phyloP scores from a whole-genome alignment of 1,140 invertebrate genomes.

The Thaumetopoea pityocampa region DNA sequence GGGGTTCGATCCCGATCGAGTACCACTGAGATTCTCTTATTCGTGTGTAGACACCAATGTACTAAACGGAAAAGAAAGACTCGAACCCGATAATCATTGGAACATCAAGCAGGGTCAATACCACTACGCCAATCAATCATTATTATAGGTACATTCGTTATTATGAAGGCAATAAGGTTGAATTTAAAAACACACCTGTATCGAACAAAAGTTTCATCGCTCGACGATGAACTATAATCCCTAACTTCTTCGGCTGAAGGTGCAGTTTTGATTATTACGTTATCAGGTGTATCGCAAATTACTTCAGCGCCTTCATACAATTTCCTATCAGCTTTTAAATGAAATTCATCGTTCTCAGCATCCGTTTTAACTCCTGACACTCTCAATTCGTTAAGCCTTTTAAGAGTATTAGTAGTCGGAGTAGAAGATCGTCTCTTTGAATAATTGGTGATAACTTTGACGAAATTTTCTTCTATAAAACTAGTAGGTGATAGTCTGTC shows the following conservation, averaged over 20 bases:
- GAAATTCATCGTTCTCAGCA: conserved; percentile 47
- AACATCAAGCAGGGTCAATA: too few relatives aligned
- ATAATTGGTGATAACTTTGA: conserved; percentile 36
- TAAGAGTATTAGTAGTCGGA: conserved; percentile 33
- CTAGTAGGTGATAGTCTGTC: conserved; percentile 21
- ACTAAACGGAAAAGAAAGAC: too few relatives aligned
- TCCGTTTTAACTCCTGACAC: conserved; percentile 46
- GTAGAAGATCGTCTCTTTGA: conserved; percentile 57
- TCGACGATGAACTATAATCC: conserved; percentile 34
- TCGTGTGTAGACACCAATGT: too few relatives aligned
- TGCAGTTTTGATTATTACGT: conserved; percentile 59
- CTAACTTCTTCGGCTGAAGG: conserved; percentile 47
- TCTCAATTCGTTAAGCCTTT: conserved; percentile 32
- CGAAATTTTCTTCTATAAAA: conserved; percentile 43
- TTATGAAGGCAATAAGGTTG: too few relatives aligned
- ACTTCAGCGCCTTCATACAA: conserved; percentile 28
- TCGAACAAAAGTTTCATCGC: conserved; percentile 18
- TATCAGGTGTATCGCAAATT: conserved; percentile 46
- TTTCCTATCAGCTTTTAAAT: conserved; percentile 15
- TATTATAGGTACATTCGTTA: too few relatives aligned
- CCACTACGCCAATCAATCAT: too few relatives aligned
- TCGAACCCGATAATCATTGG: too few relatives aligned
- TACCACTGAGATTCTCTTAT: too few relatives aligned
- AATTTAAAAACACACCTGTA: conserved; percentile 10
- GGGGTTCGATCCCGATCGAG: too few relatives aligned